Evolutionary conservation across 1,140 invertebrate species (phyloP).

Genomic region (Dryas iulia): DNA sequence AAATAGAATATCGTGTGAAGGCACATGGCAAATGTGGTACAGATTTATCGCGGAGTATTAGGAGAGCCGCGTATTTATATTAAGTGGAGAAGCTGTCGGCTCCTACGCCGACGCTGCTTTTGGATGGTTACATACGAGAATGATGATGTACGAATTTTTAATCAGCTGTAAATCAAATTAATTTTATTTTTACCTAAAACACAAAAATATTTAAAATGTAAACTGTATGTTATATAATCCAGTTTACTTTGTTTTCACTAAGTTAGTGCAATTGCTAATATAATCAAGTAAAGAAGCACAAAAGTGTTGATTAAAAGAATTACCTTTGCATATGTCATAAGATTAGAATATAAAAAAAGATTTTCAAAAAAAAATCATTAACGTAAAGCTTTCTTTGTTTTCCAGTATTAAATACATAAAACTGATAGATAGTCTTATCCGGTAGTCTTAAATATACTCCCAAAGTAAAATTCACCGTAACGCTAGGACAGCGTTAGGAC

Average conservation of each 20-base stretch:
- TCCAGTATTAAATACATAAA: too few relatives aligned
- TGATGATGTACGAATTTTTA: conserved; percentile 25
- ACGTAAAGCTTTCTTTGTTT: too few relatives aligned
- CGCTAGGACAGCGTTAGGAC: background rate
- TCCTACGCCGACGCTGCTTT: conserved; percentile 64
- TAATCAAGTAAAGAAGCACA: too few relatives aligned
- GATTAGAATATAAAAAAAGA: too few relatives aligned
- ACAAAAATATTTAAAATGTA: too few relatives aligned
- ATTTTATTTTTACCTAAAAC: background rate
- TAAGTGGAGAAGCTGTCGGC: conserved; percentile 77
- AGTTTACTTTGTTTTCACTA: too few relatives aligned
- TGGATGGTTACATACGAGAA: conserved; percentile 69
- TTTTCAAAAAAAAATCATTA: too few relatives aligned
- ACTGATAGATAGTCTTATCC: too few relatives aligned
- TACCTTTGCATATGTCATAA: too few relatives aligned
- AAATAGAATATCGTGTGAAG: conserved; percentile 49
- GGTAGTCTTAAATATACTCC: background rate
- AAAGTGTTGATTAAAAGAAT: too few relatives aligned
- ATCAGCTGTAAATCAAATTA: background rate
- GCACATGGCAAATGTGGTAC: conserved; percentile 42
- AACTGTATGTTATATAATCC: too few relatives aligned
- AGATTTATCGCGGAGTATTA: conserved; percentile 69
- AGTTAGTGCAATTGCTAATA: too few relatives aligned
- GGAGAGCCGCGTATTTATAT: conserved; percentile 74
- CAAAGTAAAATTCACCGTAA: background rate